Evolutionary conservation across 2,113 vertebrate species (phyloP).

Genomic region (Canis aureus): DNA sequence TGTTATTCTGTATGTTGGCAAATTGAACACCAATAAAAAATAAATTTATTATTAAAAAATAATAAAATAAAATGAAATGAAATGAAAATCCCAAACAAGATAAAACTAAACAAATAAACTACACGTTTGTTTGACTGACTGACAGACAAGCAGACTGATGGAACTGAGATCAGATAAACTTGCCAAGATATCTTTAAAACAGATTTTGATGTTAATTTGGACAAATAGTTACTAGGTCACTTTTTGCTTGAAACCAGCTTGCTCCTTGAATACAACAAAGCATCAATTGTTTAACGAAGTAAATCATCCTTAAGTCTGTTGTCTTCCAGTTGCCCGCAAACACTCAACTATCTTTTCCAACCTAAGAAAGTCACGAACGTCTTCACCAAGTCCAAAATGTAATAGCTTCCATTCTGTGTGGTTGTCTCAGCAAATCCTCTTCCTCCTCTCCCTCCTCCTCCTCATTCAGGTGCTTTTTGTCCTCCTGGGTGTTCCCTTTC

Average conservation of each 20-base stretch:
- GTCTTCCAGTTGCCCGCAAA: slow-evolving; percentile 40
- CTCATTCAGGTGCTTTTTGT: slow-evolving; percentile 64
- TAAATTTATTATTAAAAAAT: too few relatives aligned
- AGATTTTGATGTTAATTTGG: neutral
- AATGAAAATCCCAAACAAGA: neutral
- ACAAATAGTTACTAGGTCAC: neutral
- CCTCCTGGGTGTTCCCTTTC: slow-evolving; percentile 80
- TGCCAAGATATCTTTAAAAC: neutral
- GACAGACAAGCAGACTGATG: slow-evolving; percentile 29
- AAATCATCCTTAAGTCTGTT: slow-evolving; percentile 61
- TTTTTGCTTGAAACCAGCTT: neutral
- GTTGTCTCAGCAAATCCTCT: neutral
- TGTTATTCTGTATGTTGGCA: too few relatives aligned
- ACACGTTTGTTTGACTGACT: neutral
- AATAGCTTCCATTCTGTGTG: slow-evolving; percentile 23
- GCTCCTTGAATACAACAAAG: slow-evolving; percentile 66
- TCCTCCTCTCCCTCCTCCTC: slow-evolving; percentile 67
- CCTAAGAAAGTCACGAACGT: slow-evolving; percentile 33
- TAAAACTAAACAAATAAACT: slow-evolving; percentile 28
- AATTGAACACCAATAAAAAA: too few relatives aligned
- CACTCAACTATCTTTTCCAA: slow-evolving; percentile 66
- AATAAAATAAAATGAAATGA: too few relatives aligned
- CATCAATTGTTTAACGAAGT: slow-evolving; percentile 55
- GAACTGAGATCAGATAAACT: slow-evolving; percentile 56
- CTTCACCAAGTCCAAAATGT: neutral